Evolutionary conservation across 1,140 invertebrate species (phyloP), one percentile per base, ranked within the genome.

Genomic region (Argopecten irradians): DNA sequence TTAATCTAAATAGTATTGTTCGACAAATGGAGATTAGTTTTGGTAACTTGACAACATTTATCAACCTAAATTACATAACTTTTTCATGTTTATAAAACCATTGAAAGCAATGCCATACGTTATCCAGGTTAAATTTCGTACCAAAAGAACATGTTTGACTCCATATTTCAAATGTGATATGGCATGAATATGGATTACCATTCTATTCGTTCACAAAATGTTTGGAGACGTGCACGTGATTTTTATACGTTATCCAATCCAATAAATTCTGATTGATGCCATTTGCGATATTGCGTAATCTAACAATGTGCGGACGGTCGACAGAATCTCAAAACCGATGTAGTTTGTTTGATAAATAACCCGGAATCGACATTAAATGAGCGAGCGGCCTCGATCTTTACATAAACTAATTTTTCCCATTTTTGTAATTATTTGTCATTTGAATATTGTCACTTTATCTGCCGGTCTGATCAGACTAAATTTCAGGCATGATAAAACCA

Each of bases 391-490:
- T 71, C 28, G 55, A 71, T 71, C 55, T 71, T 28, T 71, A 71
- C 1, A 28, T 71, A 28, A 71, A 71, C 55, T 8, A 71, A 71
- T 71, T 71, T 71, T 16, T 22, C 13, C 55, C 22, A 71, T 71
- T 71, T 46, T 71, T 71, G 2, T 28, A 3, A 71, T 71, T 71
- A 71, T 71, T 71, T 71, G 14, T n/a, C n/a, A 71, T 71, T 71
- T n/a, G 16, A 71, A 71, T 71, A 71, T 71, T 71, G 55, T 71
- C 55, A 71, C n/a, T 71, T 71, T 28, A 71, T 71, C 43, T 71
- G n/a, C 28, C 55, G 55, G 13, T n/a, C n/a, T 5, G 16, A 71
- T 71, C 55, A 28, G 22, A n/a, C n/a, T 71, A 5, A 71, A 5
- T 71, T 71, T n/a, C 55, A 7, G 55, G 55, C 55, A 28, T 71